Percentiles rank a stretch among this genome's conserved stretches.
These are phyloP conservation scores for Orthosia gracilis DNA, from an alignment of 2,888 invertebrate genomes.

Conservation along the genomic window DNA sequence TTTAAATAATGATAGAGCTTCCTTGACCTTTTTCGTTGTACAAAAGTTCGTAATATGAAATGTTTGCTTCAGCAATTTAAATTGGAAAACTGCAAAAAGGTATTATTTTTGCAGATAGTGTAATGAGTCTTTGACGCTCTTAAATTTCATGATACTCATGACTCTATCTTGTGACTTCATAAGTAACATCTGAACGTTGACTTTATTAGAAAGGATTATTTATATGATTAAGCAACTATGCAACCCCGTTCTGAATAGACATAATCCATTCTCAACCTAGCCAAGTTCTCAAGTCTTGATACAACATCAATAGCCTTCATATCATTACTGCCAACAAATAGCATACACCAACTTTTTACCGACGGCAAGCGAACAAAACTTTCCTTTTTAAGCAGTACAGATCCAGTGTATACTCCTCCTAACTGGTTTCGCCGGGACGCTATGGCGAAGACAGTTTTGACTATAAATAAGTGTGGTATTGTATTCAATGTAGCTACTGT, in stretches of 20 bases:
- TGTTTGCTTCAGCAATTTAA: not conserved
- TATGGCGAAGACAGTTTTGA: conserved; percentile 90
- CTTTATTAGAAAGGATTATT: too few species aligned
- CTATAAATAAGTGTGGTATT: conserved; percentile 91
- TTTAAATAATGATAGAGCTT: not conserved
- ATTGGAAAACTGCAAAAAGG: not conserved
- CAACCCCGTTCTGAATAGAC: not conserved
- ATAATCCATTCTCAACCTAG: not conserved
- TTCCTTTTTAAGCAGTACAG: conserved; percentile 24
- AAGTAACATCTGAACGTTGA: too few species aligned
- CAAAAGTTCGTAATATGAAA: not conserved
- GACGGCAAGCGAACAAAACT: conserved; percentile 3
- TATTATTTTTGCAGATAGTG: too few species aligned
- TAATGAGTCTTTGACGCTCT: not conserved
- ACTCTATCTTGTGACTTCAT: too few species aligned
- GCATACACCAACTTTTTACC: conserved; percentile 21
- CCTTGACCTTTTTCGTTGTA: not conserved
- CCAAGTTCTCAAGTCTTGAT: not conserved
- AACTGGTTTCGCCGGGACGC: conserved; percentile 80
- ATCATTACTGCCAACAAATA: conserved; percentile 8
- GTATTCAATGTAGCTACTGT: conserved; percentile 90
- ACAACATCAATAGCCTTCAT: not conserved
- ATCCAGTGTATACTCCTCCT: conserved; percentile 69
- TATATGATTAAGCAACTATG: too few species aligned
- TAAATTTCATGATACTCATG: not conserved